Evolutionary conservation across 2,113 vertebrate genomes (phyloP).

Genomic region (Anoura caudifer): DNA sequence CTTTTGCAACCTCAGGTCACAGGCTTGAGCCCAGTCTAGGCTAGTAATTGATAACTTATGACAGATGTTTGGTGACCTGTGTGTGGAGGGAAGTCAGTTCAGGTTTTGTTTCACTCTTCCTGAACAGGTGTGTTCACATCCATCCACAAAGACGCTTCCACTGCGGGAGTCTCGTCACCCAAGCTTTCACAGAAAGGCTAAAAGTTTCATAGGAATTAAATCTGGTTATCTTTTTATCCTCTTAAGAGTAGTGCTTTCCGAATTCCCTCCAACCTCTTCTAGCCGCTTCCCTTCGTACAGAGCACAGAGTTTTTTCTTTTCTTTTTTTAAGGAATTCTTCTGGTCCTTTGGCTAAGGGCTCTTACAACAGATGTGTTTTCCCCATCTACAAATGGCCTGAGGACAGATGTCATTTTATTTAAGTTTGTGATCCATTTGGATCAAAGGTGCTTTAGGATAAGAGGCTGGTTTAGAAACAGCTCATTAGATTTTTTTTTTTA

Average conservation of each 20-base stretch:
- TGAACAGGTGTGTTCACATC: conserved; percentile 63
- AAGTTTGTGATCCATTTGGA: conserved; percentile 50
- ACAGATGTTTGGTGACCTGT: conserved; percentile 67
- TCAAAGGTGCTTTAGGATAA: conserved; percentile 57
- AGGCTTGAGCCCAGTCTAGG: neutral
- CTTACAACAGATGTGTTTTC: conserved; percentile 7
- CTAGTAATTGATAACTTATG: conserved; percentile 59
- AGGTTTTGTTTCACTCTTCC: conserved; percentile 59
- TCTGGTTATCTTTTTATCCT: neutral
- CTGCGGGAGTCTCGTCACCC: neutral
- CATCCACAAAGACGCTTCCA: neutral
- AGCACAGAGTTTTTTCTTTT: neutral
- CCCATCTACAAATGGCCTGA: conserved; percentile 33
- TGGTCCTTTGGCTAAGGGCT: neutral
- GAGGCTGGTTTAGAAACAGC: conserved; percentile 47
- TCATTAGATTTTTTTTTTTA: neutral
- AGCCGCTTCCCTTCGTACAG: neutral
- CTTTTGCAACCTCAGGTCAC: conserved; percentile 51
- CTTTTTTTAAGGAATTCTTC: neutral
- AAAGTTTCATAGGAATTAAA: conserved; percentile 2
- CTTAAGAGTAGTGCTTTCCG: neutral
- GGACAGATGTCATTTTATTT: conserved; percentile 55
- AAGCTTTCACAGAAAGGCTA: neutral
- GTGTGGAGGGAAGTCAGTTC: neutral
- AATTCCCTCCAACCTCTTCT: neutral